A percentile compares a stretch with the other conserved stretches of the same genome.
Conservation (phyloP, 2,113 vertebrate species). For the Xiphophorus maculatus region DNA sequence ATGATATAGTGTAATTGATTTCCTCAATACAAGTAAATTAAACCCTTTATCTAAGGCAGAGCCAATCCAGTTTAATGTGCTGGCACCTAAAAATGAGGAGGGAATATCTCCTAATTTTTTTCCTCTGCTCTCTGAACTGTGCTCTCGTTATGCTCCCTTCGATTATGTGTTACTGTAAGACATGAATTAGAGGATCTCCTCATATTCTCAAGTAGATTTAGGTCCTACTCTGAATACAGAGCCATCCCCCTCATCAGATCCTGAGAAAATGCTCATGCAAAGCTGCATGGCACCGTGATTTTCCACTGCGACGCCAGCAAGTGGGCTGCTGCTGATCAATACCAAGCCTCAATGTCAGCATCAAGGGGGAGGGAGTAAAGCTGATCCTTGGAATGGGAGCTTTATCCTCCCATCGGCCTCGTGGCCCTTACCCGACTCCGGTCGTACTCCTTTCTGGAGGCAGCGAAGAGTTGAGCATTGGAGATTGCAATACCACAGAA, state of each 20-base stretch:
- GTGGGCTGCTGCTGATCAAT: slow-evolving; percentile 71
- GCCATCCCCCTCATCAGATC: slow-evolving; percentile 43
- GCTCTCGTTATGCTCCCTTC: slow-evolving; percentile 61
- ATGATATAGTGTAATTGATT: slow-evolving; percentile 45
- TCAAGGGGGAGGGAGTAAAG: slow-evolving; percentile 43
- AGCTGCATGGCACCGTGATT: slow-evolving; percentile 52
- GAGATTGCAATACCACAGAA: slow-evolving; percentile 99
- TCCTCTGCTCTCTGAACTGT: slow-evolving; percentile 52
- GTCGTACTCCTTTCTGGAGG: slow-evolving; percentile 98
- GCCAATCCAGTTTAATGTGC: slow-evolving; percentile 55
- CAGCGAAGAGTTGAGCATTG: slow-evolving; percentile 96
- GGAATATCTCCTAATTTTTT: slow-evolving; percentile 47
- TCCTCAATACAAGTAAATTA: slow-evolving; percentile 60
- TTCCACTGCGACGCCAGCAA: slow-evolving; percentile 63
- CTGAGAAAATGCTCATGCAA: slow-evolving; percentile 54
- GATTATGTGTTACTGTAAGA: slow-evolving; percentile 71
- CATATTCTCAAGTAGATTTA: slow-evolving; percentile 63
- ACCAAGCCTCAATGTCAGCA: slow-evolving; percentile 68
- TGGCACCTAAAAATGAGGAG: slow-evolving; percentile 52
- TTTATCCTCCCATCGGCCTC: slow-evolving; percentile 9
- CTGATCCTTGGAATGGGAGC: slow-evolving; percentile 34
- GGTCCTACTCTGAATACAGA: slow-evolving; percentile 27
- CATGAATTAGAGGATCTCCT: slow-evolving; percentile 67
- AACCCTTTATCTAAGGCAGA: slow-evolving; percentile 54
- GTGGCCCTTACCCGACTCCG: slow-evolving; percentile 91